Evolutionary conservation across 1,140 invertebrate genomes (phyloP).

Genomic region (Procambarus virginalis): DNA sequence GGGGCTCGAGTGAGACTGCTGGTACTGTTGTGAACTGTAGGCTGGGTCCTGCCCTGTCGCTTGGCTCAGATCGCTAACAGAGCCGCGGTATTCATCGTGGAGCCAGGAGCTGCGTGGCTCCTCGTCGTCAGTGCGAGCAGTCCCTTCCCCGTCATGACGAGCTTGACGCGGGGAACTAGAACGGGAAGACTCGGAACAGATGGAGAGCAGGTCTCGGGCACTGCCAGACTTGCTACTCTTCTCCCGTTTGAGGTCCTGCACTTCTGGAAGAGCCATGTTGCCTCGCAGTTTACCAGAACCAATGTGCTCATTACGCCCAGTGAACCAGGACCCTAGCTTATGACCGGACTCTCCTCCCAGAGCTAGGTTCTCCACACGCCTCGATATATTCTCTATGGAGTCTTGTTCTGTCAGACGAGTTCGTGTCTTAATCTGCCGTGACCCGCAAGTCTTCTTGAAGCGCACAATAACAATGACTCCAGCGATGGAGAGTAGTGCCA

Average conservation of each 20-base stretch:
- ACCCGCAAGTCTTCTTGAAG: conserved; percentile 69
- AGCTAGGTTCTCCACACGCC: conserved; percentile 38
- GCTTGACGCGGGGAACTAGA: conserved; percentile 34
- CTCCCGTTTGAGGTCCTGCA: conserved; percentile 60
- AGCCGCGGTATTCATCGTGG: conserved; percentile 47
- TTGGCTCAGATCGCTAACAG: conserved; percentile 27
- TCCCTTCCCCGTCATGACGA: neutral
- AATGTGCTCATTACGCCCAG: conserved; percentile 64
- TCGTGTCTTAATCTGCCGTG: conserved; percentile 62
- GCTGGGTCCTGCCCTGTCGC: neutral
- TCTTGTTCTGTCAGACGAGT: conserved; percentile 53
- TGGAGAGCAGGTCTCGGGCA: conserved; percentile 59
- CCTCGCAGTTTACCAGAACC: conserved; percentile 66
- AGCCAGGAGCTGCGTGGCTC: conserved; percentile 53
- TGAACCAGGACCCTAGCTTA: conserved; percentile 69
- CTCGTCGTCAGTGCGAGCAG: conserved; percentile 28
- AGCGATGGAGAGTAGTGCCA: conserved; percentile 64
- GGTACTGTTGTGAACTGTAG: conserved; percentile 44
- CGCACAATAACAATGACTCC: conserved; percentile 66
- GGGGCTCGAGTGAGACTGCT: neutral
- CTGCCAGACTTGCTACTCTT: conserved; percentile 45
- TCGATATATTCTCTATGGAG: conserved; percentile 54
- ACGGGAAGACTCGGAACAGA: conserved; percentile 52
- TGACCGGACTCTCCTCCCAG: conserved; percentile 60
- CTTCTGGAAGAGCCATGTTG: conserved; percentile 67